Base-by-base conservation (phyloP, 1,140 invertebrate genomes). In the Cyphomyrmex costatus region DNA sequence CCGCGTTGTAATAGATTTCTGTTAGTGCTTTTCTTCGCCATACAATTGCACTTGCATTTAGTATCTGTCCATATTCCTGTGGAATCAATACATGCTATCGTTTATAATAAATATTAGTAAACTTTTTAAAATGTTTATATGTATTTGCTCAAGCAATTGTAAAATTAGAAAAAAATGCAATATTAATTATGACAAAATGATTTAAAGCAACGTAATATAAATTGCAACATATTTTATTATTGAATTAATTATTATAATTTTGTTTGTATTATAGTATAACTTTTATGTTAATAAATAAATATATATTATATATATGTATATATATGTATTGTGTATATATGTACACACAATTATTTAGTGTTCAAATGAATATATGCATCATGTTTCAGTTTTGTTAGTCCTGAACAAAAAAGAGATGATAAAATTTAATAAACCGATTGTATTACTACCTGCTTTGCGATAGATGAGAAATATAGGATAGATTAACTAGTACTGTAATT, bases 21-120 rank as follows among this genome's bases (percentile, higher is more conserved):
- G 68, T 74, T 83, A 33, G 53, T 68, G 16, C 68, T 61, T 74
- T 46, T 42, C 53, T 60, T 70, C 36, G 36, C n/a, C 33, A 33
- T 74, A 60, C 78, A 71, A 68, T 33, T 80, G 63, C 77, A 82
- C 36, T 60, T 30, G 66, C 68, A 73, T 60, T 82, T 82, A 60
- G 14, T n/a, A 16, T n/a, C 27, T 33, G n/a, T 83, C 49, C 49
- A 80, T 24, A 0, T 53, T 60, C 46, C 24, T 74, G 36, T 74
- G 27, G 30, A 46, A 80, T 73, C 7, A 21, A 60, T 46, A 5
- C 12, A 51, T 30, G 16, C 19, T 21, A 51, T 16, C 58, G 24
- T n/a, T 14, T 36, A 14, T n/a, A 42, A 36, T 53, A 30, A 8
- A 27, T 19, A 80, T 56, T 53, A 53, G n/a, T n/a, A 30, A 70